These are phyloP conservation scores for Coracias cyanogaster DNA, from an alignment of 2,797 vertebrate genomes.

Conservation along the genomic window DNA sequence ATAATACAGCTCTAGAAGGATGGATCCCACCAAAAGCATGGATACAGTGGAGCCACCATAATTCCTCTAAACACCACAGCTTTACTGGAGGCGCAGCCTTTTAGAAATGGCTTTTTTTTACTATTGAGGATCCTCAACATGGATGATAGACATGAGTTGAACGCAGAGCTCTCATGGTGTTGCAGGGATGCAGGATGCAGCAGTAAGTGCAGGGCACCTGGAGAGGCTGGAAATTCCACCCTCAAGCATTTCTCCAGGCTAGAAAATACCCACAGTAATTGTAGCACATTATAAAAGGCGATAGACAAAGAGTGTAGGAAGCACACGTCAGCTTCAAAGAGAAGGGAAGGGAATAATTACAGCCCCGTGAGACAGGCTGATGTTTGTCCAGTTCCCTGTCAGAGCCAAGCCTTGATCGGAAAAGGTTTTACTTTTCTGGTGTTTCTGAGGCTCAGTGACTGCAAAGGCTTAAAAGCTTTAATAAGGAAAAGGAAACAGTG, in stretches of 20 bases:
- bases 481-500: constrained; percentile 75
- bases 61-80: background rate
- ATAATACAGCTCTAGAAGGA: background rate
- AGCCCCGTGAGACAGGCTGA: background rate
- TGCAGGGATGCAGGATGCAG: background rate
- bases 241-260: background rate
- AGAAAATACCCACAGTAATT: background rate
- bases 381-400: background rate
- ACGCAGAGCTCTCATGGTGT: accelerated
- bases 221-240: background rate
- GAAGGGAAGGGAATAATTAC: background rate
- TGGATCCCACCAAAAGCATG: background rate
- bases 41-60: background rate
- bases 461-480: background rate
- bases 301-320: constrained; percentile 10
- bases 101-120: background rate
- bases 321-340: background rate
- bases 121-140: background rate
- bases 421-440: background rate
- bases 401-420: background rate
- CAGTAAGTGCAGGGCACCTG: background rate
- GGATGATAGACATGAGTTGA: background rate
- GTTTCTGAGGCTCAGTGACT: background rate
- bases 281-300: background rate
- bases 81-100: background rate